A percentile compares a stretch with the other conserved stretches of the same genome.
These are phyloP conservation scores for Stratiomys singularior DNA, from an alignment of 2,888 invertebrate species.

Conservation along the genomic window DNA sequence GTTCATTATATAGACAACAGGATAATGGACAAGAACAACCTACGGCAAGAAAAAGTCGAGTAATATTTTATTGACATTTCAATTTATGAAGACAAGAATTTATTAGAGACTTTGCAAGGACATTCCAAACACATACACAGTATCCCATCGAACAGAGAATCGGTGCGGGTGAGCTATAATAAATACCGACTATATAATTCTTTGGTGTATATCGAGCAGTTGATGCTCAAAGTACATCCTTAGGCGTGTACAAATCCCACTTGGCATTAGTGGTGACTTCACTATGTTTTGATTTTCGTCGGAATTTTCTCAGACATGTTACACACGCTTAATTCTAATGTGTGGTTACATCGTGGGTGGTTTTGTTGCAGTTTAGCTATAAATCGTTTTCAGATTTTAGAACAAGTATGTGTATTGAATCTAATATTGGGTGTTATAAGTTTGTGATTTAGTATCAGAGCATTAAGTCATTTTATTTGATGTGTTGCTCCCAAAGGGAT, in stretches of 20 bases:
- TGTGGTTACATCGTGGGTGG: neutral
- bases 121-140: neutral
- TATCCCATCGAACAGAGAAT: neutral
- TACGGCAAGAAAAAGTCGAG: slow-evolving; percentile 3
- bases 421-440: neutral
- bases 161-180: neutral
- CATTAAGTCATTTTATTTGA: slow-evolving; percentile 34
- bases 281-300: slow-evolving; percentile 22
- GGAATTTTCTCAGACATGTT: neutral
- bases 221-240: slow-evolving; percentile 1
- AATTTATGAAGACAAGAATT: slow-evolving; percentile 41
- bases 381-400: slow-evolving; percentile 4
- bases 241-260: slow-evolving; percentile 28
- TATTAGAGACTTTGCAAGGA: slow-evolving; percentile 23
- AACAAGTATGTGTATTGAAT: slow-evolving; percentile 10
- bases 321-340: neutral
- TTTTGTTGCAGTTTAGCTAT: slow-evolving; percentile 28
- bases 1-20: too few relatives aligned
- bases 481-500: too few relatives aligned
- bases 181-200: slow-evolving; percentile 20
- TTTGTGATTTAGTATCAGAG: slow-evolving; percentile 4
- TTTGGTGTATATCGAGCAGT: slow-evolving; percentile 1
- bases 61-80: slow-evolving; percentile 28
- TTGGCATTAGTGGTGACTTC: slow-evolving; percentile 30
- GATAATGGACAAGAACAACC: neutral